Evolutionary conservation across 2,888 invertebrate genomes (phyloP).

Genomic region (Rhagophthalmus giganteus): DNA sequence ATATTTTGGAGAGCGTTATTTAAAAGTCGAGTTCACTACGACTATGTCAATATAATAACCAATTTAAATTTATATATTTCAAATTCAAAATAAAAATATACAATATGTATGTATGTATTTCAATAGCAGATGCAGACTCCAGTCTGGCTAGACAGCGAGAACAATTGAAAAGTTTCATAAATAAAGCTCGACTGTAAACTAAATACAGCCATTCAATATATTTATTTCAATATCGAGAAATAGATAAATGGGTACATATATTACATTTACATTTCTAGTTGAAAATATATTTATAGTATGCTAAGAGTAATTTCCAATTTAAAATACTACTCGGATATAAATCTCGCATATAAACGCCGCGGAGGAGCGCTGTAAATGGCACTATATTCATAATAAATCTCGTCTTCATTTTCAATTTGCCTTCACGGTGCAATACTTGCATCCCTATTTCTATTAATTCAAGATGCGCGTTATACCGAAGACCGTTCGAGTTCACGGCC

Average conservation of each 20-base stretch:
- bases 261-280: slow-evolving; percentile 34
- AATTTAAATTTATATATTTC: slow-evolving; percentile 31
- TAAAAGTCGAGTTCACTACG: background rate
- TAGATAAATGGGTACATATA: slow-evolving; percentile 37
- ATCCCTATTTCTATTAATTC: background rate
- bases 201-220: slow-evolving; percentile 39
- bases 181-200: slow-evolving; percentile 40
- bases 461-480: background rate
- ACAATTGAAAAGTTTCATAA: slow-evolving; percentile 42
- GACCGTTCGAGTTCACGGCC: background rate
- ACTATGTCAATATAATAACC: slow-evolving; percentile 24
- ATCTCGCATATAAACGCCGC: slow-evolving; percentile 38
- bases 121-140: slow-evolving; percentile 41
- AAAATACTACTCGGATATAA: slow-evolving; percentile 42
- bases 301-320: slow-evolving; percentile 43
- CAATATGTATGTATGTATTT: slow-evolving; percentile 34
- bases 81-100: slow-evolving; percentile 25
- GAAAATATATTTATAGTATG: slow-evolving; percentile 38
- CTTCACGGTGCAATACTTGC: slow-evolving; percentile 6
- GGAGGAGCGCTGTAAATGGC: slow-evolving; percentile 37
- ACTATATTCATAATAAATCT: slow-evolving; percentile 34
- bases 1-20: background rate
- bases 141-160: slow-evolving; percentile 36
- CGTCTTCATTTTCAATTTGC: slow-evolving; percentile 21
- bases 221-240: slow-evolving; percentile 40